Conservation (phyloP, 2,113 vertebrate species). For the Xenotilapia flavipinnis region DNA sequence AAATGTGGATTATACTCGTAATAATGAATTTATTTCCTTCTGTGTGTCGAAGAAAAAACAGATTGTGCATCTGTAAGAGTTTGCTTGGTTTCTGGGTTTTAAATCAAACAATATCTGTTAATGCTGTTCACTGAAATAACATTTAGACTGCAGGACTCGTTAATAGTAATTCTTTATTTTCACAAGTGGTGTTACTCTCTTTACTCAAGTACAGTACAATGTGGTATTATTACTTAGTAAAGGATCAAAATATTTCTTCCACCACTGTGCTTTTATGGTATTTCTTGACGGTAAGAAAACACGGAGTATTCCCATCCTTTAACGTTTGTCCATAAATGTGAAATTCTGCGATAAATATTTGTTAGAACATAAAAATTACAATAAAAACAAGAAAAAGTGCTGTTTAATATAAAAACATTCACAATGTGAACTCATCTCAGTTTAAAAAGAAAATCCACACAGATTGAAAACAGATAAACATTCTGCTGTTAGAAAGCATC, state of each 20-base stretch:
- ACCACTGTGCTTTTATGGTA: not conserved
- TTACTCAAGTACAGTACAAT: not conserved
- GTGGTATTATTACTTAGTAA: not conserved
- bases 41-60: not conserved
- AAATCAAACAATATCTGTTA: not conserved
- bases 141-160: not conserved
- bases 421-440: constrained; percentile 9
- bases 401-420: constrained; percentile 17
- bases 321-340: not conserved
- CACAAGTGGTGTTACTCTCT: not conserved
- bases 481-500: not conserved
- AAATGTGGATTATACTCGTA: not conserved
- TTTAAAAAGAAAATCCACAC: not conserved
- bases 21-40: not conserved
- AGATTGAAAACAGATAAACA: not conserved
- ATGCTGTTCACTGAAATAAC: not conserved
- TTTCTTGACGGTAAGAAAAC: not conserved
- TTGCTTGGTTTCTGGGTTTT: not conserved
- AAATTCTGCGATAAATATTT: not conserved
- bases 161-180: not conserved
- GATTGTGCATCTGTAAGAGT: accelerated
- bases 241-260: not conserved
- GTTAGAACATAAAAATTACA: not conserved
- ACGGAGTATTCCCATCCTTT: not conserved
- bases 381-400: constrained; percentile 19